Evolutionary conservation across 2,888 invertebrate genomes (phyloP).

Genomic region (Chorisops tibialis): DNA sequence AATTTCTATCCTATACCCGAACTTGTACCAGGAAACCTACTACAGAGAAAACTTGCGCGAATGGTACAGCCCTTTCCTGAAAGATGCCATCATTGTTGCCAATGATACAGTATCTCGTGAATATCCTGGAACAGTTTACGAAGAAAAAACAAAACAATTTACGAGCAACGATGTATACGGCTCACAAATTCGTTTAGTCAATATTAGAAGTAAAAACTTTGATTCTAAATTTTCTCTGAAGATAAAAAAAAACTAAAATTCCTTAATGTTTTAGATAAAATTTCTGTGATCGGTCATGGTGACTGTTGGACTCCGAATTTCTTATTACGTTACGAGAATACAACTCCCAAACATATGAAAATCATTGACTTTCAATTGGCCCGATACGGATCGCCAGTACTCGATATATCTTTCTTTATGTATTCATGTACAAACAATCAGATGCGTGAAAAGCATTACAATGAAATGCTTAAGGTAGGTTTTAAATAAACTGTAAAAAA

Average conservation of each 20-base stretch:
- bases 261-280: slow-evolving; percentile 38
- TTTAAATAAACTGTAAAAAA: neutral
- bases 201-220: slow-evolving; percentile 38
- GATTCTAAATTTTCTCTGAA: neutral
- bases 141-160: slow-evolving; percentile 57
- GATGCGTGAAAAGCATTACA: slow-evolving; percentile 58
- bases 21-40: slow-evolving; percentile 55
- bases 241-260: neutral
- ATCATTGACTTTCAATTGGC: slow-evolving; percentile 70
- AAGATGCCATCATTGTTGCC: slow-evolving; percentile 55
- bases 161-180: slow-evolving; percentile 55
- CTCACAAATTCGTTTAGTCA: slow-evolving; percentile 50
- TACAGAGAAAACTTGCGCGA: slow-evolving; percentile 55
- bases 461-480: slow-evolving; percentile 46
- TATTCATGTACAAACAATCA: slow-evolving; percentile 62
- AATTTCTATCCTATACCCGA: neutral
- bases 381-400: slow-evolving; percentile 56
- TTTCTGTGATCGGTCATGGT: slow-evolving; percentile 66
- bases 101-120: slow-evolving; percentile 64
- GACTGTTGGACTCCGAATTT: slow-evolving; percentile 78
- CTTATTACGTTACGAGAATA: slow-evolving; percentile 53
- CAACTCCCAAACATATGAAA: slow-evolving; percentile 52
- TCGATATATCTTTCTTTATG: slow-evolving; percentile 61
- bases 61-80: slow-evolving; percentile 60
- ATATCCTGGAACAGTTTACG: slow-evolving; percentile 59